phyloP scores from a whole-genome alignment of 2,888 invertebrate genomes.

The Leptarthrus brevirostris region DNA sequence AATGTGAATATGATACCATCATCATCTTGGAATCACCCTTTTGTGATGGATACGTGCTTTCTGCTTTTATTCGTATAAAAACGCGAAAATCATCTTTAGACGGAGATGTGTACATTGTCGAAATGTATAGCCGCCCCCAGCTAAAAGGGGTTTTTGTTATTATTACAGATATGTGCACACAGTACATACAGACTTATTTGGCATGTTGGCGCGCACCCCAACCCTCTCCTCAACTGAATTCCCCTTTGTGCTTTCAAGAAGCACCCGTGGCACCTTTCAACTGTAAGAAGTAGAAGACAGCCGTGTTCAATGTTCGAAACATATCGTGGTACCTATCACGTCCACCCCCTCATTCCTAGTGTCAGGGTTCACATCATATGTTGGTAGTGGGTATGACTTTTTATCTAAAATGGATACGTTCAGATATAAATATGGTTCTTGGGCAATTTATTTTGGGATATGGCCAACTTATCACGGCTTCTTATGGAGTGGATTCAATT shows the following conservation, averaged over 20 bases:
- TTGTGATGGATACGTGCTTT: constrained; percentile 52
- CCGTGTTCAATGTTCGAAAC: constrained; percentile 38
- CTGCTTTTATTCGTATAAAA: constrained; percentile 45
- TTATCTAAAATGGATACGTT: constrained; percentile 53
- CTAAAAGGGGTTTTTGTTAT: constrained; percentile 46
- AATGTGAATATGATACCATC: constrained; percentile 53
- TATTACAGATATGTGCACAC: constrained; percentile 39
- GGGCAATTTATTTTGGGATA: constrained; percentile 55
- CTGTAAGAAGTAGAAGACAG: constrained; percentile 24
- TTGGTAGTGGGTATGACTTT: constrained; percentile 29
- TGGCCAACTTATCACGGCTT: constrained; percentile 53
- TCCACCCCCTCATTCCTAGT: not conserved
- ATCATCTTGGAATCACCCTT: constrained; percentile 53
- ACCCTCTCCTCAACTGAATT: not conserved
- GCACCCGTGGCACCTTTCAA: constrained; percentile 35
- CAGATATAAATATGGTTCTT: constrained; percentile 54
- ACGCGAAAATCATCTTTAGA: constrained; percentile 48
- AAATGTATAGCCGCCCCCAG: constrained; percentile 28
- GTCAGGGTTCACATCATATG: constrained; percentile 1
- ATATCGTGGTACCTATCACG: constrained; percentile 14
- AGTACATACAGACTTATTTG: not conserved
- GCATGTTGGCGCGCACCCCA: not conserved
- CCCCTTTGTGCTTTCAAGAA: constrained; percentile 30
- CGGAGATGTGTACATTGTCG: constrained; percentile 15
- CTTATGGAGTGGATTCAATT: constrained; percentile 51